These are phyloP conservation scores for Limnothrissa miodon DNA, from an alignment of 2,113 vertebrate species.

Conservation along the genomic window DNA sequence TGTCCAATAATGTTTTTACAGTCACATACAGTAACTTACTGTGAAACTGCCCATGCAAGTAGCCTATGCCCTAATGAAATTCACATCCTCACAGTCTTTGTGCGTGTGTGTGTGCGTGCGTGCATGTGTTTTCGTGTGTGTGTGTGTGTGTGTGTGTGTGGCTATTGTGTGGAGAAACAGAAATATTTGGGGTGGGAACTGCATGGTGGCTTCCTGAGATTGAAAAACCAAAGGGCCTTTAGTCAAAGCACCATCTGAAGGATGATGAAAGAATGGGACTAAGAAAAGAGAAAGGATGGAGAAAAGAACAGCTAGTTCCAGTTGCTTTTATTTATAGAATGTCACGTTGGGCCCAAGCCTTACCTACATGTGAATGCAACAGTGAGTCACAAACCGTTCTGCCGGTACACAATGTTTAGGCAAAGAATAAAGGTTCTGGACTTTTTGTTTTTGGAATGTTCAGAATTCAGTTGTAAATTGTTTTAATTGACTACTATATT, in stretches of 20 bases:
- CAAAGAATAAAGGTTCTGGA: not conserved
- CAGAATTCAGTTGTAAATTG: not conserved
- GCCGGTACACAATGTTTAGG: not conserved
- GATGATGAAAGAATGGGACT: slow-evolving; percentile 24
- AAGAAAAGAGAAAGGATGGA: slow-evolving; percentile 29
- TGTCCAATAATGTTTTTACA: too few relatives aligned
- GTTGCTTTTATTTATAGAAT: not conserved
- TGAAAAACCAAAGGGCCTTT: not conserved
- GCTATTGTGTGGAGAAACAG: slow-evolving; percentile 13
- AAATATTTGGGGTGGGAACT: slow-evolving; percentile 28
- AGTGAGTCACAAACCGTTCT: not conserved
- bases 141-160: not conserved
- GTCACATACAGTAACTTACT: not conserved
- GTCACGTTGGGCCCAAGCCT: not conserved
- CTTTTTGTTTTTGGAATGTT: not conserved
- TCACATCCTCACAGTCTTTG: not conserved
- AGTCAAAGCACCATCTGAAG: slow-evolving; percentile 25
- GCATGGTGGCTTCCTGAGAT: slow-evolving; percentile 24
- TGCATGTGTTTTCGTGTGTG: slow-evolving; percentile 4
- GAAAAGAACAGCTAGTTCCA: not conserved
- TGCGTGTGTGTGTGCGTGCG: not conserved
- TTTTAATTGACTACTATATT: not conserved
- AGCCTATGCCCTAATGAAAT: not conserved
- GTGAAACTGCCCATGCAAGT: not conserved
- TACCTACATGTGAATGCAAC: not conserved